Evolutionary conservation across 2,797 vertebrate species (phyloP).

Genomic region (Poeciliopsis presidionis): DNA sequence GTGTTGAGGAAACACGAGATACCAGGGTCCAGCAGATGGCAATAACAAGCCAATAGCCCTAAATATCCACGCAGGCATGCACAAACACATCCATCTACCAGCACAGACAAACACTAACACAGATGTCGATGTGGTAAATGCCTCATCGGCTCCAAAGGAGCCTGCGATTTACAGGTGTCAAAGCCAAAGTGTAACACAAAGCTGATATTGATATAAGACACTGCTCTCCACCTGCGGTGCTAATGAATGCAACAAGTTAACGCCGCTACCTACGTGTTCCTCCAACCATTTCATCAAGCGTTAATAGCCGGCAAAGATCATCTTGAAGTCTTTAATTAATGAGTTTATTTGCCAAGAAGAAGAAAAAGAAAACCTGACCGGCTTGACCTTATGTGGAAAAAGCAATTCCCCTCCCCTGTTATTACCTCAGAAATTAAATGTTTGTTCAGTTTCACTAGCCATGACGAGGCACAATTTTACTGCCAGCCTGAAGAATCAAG

Average conservation of each 20-base stretch:
- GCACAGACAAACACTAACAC: not conserved
- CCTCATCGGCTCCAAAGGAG: conserved; percentile 26
- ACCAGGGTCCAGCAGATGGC: conserved; percentile 28
- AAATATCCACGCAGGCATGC: conserved; percentile 6
- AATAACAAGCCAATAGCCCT: conserved; percentile 13
- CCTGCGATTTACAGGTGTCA: conserved; percentile 45
- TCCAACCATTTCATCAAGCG: not conserved
- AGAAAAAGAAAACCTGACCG: not conserved
- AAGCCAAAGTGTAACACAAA: conserved; percentile 65
- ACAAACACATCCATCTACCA: not conserved
- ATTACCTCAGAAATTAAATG: not conserved
- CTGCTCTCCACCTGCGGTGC: conserved; percentile 7
- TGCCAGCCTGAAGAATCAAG: not conserved
- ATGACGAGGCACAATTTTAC: not conserved
- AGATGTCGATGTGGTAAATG: conserved; percentile 40
- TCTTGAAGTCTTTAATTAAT: not conserved
- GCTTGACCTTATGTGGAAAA: not conserved
- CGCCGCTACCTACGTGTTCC: not conserved
- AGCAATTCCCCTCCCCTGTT: not conserved
- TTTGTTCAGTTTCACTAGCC: not conserved
- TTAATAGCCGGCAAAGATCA: not conserved
- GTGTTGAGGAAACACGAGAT: conserved; percentile 33
- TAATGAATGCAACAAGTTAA: conserved; percentile 54
- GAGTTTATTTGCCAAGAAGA: not conserved
- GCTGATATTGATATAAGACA: conserved; percentile 51